Base-by-base conservation (phyloP, 2,113 vertebrate species). In the Zonotrichia leucophrys region DNA sequence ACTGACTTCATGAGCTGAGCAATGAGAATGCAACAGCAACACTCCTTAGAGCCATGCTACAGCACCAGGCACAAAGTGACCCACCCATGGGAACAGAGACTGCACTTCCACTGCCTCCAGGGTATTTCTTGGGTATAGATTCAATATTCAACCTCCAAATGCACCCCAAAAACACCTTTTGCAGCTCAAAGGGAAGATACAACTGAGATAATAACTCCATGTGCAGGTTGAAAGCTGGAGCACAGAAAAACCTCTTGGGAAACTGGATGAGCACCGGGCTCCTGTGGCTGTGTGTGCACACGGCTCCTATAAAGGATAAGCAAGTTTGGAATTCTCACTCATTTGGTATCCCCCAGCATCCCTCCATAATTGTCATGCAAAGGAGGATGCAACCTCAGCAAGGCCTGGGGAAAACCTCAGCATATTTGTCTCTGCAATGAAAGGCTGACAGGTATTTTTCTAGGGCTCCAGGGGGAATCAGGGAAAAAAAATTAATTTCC, bases 391-490 rank as follows among this genome's bases (percentile, higher is more conserved):
- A 68, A 53, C 13, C 66, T 64, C 77, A 82, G 49, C 60, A 56
- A 76, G 44, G 53, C 30, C 47, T 39, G 44, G 41, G 67, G 47
- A 79, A 92, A 94, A 73, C 8, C 47, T 89, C 90, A 79, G 62
- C 28, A 11, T 63, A 67, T 91, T 89, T 82, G 35, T 72, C 66
- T 95, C 12, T 0, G 41, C 82, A 66, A 75, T 58, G 53, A 89
- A 91, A 49, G 42, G 64, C 69, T 84, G 83, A 78, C 68, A 94
- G 69, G 60, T 81, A 81, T 92, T 92, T 81, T 92, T 81, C 44
- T 58, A 89, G 56, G 64, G 80, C 87, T 92, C 83, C 33, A 44
- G 37, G 24, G 56, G 22, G 18, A 91, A 79, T n/a, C 17, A 77
- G 4, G 13, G 37, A 25, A 39, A 75, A 77, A 77, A 83, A 93